Evolutionary conservation across 2,113 vertebrate species (phyloP).

Genomic region (Paramormyrops kingsleyae): DNA sequence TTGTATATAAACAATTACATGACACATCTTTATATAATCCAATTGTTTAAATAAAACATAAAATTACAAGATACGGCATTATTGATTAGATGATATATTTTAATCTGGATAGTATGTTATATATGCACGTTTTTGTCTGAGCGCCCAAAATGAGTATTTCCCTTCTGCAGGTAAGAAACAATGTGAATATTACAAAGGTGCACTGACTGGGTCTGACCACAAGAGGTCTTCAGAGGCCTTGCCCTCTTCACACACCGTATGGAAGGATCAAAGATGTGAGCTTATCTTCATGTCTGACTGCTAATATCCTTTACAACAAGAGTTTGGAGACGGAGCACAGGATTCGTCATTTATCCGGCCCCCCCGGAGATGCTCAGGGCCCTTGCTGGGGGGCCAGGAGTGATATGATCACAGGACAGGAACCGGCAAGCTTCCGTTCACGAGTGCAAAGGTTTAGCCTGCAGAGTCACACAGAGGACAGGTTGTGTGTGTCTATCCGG

Average conservation of each 20-base stretch:
- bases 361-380: neutral
- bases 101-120: neutral
- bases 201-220: neutral
- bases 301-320: neutral
- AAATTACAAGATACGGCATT: neutral
- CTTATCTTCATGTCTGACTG: neutral
- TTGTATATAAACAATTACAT: neutral
- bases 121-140: neutral
- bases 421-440: neutral
- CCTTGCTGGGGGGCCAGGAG: neutral
- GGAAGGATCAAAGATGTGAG: neutral
- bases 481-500: neutral
- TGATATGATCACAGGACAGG: neutral
- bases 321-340: neutral
- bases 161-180: neutral
- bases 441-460: neutral
- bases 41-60: neutral
- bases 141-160: neutral
- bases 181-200: neutral
- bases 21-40: neutral
- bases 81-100: neutral
- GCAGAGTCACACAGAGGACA: neutral
- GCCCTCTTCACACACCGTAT: neutral
- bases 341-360: neutral
- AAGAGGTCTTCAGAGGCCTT: neutral